Conservation (phyloP, 2,113 vertebrate species). For the Heterocephalus glaber region DNA sequence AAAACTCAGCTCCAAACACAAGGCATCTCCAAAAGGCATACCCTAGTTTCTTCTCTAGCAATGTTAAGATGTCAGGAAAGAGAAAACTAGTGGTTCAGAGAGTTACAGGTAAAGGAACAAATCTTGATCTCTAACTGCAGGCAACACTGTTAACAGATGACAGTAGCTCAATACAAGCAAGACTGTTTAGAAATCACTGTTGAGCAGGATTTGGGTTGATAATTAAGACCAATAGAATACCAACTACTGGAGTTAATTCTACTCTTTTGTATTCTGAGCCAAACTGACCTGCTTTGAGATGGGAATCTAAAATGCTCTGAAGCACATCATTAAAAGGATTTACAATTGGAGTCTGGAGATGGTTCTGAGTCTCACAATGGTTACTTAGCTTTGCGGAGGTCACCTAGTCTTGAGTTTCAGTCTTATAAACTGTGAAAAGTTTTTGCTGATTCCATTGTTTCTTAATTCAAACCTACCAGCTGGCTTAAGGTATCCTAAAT, state of each 20-base stretch:
- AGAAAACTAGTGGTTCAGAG: constrained; percentile 84
- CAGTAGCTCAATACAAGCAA: not conserved
- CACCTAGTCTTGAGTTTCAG: not conserved
- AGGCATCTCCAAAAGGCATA: constrained; percentile 83
- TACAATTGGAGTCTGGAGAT: not conserved
- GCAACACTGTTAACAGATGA: constrained; percentile 56
- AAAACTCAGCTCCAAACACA: constrained; percentile 86
- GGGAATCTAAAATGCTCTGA: constrained; percentile 39
- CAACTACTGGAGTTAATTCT: constrained; percentile 10
- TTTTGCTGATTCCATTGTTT: constrained; percentile 24
- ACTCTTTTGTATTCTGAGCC: constrained; percentile 27
- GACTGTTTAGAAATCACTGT: constrained; percentile 28
- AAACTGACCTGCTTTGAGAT: not conserved
- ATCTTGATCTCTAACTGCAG: constrained; percentile 58
- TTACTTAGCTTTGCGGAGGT: not conserved
- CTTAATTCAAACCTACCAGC: constrained; percentile 27
- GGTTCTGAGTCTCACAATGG: not conserved
- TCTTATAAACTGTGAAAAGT: constrained; percentile 37
- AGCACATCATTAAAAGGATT: not conserved
- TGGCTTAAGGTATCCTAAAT: not conserved
- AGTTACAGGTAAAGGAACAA: constrained; percentile 60
- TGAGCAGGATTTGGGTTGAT: not conserved
- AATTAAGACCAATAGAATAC: constrained; percentile 8
- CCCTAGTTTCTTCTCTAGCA: constrained; percentile 83
- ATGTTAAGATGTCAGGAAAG: constrained; percentile 83